Evolutionary conservation across 2,888 invertebrate species (phyloP).

Genomic region (Tetrapedia diversipes): DNA sequence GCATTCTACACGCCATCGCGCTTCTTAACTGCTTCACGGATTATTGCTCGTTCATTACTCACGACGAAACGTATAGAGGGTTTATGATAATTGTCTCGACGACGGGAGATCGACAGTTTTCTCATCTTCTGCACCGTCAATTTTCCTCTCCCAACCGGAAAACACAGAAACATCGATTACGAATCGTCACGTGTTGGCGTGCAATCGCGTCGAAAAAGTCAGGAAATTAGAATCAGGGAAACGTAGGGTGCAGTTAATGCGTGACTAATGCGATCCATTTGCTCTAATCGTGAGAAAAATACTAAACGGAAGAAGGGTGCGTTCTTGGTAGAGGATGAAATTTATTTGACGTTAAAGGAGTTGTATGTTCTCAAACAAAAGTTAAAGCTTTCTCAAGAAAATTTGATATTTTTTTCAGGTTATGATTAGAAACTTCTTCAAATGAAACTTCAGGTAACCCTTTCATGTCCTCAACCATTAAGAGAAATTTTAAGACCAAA

Average conservation of each 20-base stretch:
- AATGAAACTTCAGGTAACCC: too few species aligned
- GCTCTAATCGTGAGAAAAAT: neutral
- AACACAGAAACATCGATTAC: conserved; percentile 15
- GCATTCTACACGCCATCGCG: neutral
- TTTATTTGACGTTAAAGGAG: neutral
- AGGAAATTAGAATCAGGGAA: conserved; percentile 39
- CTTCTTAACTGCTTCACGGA: conserved; percentile 23
- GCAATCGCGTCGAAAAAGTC: conserved; percentile 15
- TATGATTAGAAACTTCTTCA: too few species aligned
- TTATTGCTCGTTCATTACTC: conserved; percentile 7
- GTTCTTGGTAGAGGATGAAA: neutral
- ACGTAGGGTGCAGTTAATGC: neutral
- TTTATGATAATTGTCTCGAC: conserved; percentile 3
- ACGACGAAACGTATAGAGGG: conserved; percentile 4
- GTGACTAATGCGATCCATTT: conserved; percentile 1
- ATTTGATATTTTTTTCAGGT: too few species aligned
- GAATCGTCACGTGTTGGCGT: conserved; percentile 39
- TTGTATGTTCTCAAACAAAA: neutral
- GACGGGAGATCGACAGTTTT: conserved; percentile 19
- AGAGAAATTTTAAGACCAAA: too few species aligned
- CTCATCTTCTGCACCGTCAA: conserved; percentile 2
- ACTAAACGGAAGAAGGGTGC: neutral
- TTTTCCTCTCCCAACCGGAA: conserved; percentile 14
- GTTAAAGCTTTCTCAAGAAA: too few species aligned
- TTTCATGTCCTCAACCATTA: too few species aligned